Conservation (phyloP, 2,888 invertebrate species). For the Stenotaenia linearis region DNA sequence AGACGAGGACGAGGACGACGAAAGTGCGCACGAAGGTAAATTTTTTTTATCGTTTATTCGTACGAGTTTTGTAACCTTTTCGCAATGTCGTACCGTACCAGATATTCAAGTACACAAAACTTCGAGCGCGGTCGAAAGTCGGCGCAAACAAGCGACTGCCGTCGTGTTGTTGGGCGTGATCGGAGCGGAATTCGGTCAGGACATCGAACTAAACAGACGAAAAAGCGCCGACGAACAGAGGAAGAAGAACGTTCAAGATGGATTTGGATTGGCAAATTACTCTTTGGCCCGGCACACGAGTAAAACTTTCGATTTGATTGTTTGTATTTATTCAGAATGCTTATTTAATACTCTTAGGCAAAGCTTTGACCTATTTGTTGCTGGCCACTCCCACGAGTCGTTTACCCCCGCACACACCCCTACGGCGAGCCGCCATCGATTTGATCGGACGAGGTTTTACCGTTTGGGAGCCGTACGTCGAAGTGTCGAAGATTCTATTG, state of each 20-base stretch:
- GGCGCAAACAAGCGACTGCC: constrained; percentile 92
- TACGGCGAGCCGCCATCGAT: constrained; percentile 93
- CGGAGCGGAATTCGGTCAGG: constrained; percentile 97
- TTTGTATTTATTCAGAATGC: too few species aligned
- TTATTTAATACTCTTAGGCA: too few species aligned
- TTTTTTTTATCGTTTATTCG: neutral
- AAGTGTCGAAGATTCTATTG: constrained; percentile 78
- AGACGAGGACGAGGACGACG: constrained; percentile 61
- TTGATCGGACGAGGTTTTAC: constrained; percentile 94
- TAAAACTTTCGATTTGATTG: neutral
- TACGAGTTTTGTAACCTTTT: too few species aligned
- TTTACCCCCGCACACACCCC: constrained; percentile 85
- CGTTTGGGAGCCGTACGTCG: constrained; percentile 97
- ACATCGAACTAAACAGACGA: constrained; percentile 59
- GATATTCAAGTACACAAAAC: constrained; percentile 30
- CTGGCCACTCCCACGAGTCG: constrained; percentile 77
- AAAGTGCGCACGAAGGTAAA: constrained; percentile 35
- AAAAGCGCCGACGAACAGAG: constrained; percentile 58
- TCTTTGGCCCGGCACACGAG: constrained; percentile 86
- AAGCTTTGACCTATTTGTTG: constrained; percentile 87
- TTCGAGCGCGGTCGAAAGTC: constrained; percentile 75
- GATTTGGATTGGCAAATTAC: constrained; percentile 77
- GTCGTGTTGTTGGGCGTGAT: constrained; percentile 94
- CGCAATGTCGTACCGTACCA: too few species aligned
- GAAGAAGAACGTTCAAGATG: constrained; percentile 73